phyloP scores from a whole-genome alignment of 2,888 invertebrate genomes.

The Hypena proboscidalis region DNA sequence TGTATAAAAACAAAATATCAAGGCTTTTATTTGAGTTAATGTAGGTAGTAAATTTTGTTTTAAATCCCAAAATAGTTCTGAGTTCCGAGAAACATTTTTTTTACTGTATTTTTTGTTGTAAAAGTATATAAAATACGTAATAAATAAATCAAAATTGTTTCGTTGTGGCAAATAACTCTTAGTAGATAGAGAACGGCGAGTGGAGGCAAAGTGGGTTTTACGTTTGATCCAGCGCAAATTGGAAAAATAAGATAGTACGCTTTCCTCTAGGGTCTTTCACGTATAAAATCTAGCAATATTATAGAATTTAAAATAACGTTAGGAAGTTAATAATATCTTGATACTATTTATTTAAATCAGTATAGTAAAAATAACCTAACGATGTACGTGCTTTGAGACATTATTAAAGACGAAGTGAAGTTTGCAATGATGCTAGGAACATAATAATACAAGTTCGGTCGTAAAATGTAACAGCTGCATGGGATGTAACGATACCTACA shows the following conservation, averaged over 20 bases:
- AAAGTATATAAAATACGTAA: conserved; percentile 7
- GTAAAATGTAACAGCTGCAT: conserved; percentile 81
- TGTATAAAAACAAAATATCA: too few relatives aligned
- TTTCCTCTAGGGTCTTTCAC: conserved; percentile 31
- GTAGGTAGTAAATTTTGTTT: too few relatives aligned
- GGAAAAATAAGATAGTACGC: conserved; percentile 49
- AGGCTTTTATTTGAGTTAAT: too few relatives aligned
- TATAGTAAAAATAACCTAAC: conserved; percentile 33
- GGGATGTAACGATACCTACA: conserved; percentile 68
- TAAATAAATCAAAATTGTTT: conserved; percentile 16
- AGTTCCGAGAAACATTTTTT: too few relatives aligned
- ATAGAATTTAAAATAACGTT: conserved; percentile 20
- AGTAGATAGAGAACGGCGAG: conserved; percentile 25
- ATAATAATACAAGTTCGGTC: conserved; percentile 77
- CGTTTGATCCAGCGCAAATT: conserved; percentile 59
- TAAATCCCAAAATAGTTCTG: too few relatives aligned
- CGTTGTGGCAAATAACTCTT: conserved; percentile 10
- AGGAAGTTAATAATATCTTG: conserved; percentile 5
- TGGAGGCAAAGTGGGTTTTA: conserved; percentile 49
- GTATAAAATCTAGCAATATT: conserved; percentile 26
- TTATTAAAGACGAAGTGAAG: conserved; percentile 62
- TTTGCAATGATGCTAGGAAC: conserved; percentile 69
- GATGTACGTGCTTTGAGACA: conserved; percentile 36
- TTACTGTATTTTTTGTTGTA: not conserved
- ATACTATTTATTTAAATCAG: conserved; percentile 12